Base-by-base conservation (phyloP, 2,113 vertebrate species). In the Lasiurus cinereus region DNA sequence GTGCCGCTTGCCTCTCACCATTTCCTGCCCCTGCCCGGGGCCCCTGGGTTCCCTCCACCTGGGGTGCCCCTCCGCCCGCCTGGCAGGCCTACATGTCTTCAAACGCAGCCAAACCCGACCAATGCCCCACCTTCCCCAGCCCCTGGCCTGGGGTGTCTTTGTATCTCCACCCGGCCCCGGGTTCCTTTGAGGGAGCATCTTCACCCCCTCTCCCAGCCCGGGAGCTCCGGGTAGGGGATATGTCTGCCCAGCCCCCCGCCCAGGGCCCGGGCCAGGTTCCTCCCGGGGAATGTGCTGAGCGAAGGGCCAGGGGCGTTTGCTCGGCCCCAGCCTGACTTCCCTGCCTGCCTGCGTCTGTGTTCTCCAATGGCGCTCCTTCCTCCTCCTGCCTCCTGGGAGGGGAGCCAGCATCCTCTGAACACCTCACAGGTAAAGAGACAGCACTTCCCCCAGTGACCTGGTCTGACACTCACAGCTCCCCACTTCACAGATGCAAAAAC, bases 401-500 rank as follows among this genome's bases (percentile, higher is more conserved):
- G 39, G 39, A 39, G 39, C 39, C 39, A 13, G 13, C 13, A 2
- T 36, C 72, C 67, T 78, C 31, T 18, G 54, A 46, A 36, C 12
- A 12, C 62, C 27, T 92, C 46, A n/a, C n/a, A 74, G 29, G 24
- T 48, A 36, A 73, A 83, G 85, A 22, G 69, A 24, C 6, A 62
- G n/a, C 52, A 46, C 59, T 9, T 21, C 15, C 33, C 43, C 48
- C 24, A 1, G 15, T 1, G 56, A 36, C 62, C 19, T 69, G 46
- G 9, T 9, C 74, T 18, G 52, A 14, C 1, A 7, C 10, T 64
- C 74, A 48, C 6, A 27, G 76, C 24, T 64, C 11, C 46, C 36
- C 52, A 82, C 16, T 66, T 88, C 16, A 82, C 48, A 83, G 87
- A 89, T 74, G 67, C 14, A 73, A 74, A 92, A 59, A 27, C 43